Conservation (phyloP, 2,113 vertebrate genomes). For the Salvelinus fontinalis region DNA sequence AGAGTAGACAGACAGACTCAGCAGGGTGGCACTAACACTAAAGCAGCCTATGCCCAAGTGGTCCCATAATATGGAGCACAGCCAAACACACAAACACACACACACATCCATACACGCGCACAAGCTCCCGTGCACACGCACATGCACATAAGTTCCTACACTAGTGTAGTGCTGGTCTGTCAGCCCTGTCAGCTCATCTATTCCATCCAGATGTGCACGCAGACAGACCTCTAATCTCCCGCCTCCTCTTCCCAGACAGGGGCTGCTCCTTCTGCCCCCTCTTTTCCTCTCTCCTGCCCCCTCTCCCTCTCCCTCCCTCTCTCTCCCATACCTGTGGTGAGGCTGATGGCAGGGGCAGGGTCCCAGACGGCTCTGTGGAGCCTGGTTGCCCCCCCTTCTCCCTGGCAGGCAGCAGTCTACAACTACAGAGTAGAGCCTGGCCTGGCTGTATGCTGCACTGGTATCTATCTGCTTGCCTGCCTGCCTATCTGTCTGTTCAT, state of each 20-base stretch:
- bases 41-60: neutral
- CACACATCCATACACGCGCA: neutral
- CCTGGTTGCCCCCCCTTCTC: neutral
- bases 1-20: neutral
- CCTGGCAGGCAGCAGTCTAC: conserved; percentile 22
- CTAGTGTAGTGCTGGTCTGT: conserved; percentile 5
- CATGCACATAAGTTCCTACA: conserved; percentile 1
- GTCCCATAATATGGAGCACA: neutral
- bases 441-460: conserved; percentile 46
- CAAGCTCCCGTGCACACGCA: conserved; percentile 1
- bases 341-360: neutral
- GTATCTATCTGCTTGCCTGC: neutral
- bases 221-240: conserved; percentile 27
- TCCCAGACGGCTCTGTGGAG: neutral
- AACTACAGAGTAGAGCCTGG: conserved; percentile 29
- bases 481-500: no score
- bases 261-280: neutral
- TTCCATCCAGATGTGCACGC: conserved; percentile 60
- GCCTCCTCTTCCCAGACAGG: conserved; percentile 27
- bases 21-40: neutral
- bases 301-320: conserved; percentile 15
- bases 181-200: conserved; percentile 22
- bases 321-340: neutral
- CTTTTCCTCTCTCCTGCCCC: conserved; percentile 33
- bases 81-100: neutral